Base-by-base conservation (phyloP, 1,140 invertebrate species). In the Nomia melanderi region DNA sequence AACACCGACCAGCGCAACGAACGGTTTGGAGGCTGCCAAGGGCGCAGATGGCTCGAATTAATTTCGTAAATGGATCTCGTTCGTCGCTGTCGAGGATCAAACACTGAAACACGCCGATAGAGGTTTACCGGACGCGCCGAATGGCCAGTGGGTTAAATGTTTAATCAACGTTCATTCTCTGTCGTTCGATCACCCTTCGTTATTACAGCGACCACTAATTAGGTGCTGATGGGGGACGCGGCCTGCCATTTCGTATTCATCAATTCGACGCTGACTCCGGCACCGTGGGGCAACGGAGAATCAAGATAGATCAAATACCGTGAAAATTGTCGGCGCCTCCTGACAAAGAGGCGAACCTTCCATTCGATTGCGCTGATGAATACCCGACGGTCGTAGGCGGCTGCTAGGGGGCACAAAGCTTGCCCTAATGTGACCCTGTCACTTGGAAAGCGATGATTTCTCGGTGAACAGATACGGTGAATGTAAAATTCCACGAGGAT, bases 151-250 rank as follows among this genome's bases (percentile, higher is more conserved):
- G 33, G 47, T 5, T 20, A 64, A 73, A 73, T 39, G 44, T 63
- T 73, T 73, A 64, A 73, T 64, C 70, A 63, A 50, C 59, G 59
- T 17, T 63, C 33, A 41, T 73, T 53, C 59, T 14, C 9, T 6
- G 12, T 41, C 47, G 20, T 64, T 54, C 47, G 9, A 64, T 63
- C 47, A 23, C 4, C 47, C 23, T n/a, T 39, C 33, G 33, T 53
- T 54, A 63, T 73, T 73, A 64, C 70, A 54, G n/a, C 39, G 7
- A 59, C 27, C 54, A 53, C 53, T 27, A 27, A 54, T 56, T 39
- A 67, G 5, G 5, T 6, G 11, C 14, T 4, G 2, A 8, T 1
- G 20, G 11, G 20, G 44, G 33, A 12, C 12, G 3, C 1, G 44
- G 8, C n/a, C 12, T 6, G 0, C 1, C 14, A 12, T 69, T 50